phyloP scores from a whole-genome alignment of 2,888 invertebrate species.

The Sesamia inferens region DNA sequence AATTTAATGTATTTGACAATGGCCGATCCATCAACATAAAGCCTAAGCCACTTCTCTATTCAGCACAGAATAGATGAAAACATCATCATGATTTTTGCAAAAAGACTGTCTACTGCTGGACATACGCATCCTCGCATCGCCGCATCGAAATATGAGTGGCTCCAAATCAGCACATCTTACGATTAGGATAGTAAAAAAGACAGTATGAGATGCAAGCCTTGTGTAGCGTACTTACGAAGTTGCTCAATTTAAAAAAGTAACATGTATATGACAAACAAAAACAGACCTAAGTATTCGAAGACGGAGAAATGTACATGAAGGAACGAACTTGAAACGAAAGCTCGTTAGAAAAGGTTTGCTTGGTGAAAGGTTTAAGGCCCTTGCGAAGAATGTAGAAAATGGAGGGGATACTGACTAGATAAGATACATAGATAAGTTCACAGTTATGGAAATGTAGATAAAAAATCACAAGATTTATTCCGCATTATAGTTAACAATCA shows the following conservation, averaged over 20 bases:
- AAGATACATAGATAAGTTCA: not conserved
- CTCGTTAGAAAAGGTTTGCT: not conserved
- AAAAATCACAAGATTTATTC: not conserved
- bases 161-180: not conserved
- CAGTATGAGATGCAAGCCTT: not conserved
- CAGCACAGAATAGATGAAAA: not conserved
- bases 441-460: not conserved
- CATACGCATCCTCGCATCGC: not conserved
- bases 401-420: not conserved
- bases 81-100: not conserved
- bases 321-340: not conserved
- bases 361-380: no score
- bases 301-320: no score
- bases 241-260: not conserved
- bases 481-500: constrained; percentile 11
- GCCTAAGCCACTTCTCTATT: no score
- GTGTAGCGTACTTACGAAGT: not conserved
- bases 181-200: not conserved
- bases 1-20: no score
- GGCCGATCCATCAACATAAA: no score
- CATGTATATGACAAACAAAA: not conserved
- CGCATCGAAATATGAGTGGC: not conserved
- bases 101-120: not conserved
- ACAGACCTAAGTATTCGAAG: no score
- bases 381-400: no score